Percentiles rank a stretch among this genome's conserved stretches.
Conservation (phyloP, 2,113 vertebrate genomes). For the Aythya baeri region DNA sequence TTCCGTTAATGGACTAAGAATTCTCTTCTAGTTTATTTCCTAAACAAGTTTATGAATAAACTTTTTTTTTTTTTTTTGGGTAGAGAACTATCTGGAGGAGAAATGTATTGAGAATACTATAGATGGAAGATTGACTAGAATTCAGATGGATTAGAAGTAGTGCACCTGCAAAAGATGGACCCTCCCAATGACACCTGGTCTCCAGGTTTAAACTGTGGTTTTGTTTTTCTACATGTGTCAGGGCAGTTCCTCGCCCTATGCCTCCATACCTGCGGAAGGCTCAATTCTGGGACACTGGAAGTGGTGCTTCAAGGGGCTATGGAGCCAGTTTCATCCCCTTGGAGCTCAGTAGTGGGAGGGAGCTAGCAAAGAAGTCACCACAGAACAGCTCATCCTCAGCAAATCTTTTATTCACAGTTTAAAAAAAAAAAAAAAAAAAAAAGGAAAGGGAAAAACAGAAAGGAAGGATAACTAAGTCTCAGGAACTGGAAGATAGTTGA, state of each 20-base stretch:
- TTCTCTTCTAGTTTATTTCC: background rate
- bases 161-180: background rate
- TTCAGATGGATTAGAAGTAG: background rate
- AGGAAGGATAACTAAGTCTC: background rate
- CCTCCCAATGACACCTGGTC: background rate
- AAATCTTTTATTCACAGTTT: background rate
- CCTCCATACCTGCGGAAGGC: background rate
- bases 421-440: background rate
- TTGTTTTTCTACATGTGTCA: background rate
- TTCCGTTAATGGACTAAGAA: background rate
- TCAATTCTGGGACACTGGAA: background rate
- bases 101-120: background rate
- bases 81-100: background rate
- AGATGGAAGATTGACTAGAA: background rate
- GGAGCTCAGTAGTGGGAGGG: background rate
- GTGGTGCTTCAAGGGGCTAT: background rate
- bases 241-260: background rate
- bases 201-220: rapidly evolving
- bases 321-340: background rate
- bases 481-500: background rate
- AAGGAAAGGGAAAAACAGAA: background rate
- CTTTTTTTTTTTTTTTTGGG: rapidly evolving
- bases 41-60: background rate
- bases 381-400: background rate
- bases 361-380: background rate